Conservation (phyloP, 2,797 vertebrate species). For the Limnodromus scolopaceus region DNA sequence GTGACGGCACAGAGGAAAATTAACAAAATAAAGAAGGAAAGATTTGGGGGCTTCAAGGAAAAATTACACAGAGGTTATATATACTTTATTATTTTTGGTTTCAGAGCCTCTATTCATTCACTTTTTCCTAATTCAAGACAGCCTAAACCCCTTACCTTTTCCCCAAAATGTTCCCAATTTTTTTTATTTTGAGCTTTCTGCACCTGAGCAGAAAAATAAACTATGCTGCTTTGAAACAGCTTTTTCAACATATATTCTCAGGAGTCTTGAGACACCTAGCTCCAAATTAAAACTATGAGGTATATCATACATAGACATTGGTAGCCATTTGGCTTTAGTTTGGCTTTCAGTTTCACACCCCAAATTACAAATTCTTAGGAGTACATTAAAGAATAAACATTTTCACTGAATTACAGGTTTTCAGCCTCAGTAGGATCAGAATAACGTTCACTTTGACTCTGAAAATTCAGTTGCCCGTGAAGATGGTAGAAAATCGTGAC, state of each 20-base stretch:
- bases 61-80: background rate
- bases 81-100: background rate
- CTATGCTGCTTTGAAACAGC: background rate
- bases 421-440: background rate
- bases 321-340: background rate
- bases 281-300: background rate
- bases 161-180: background rate
- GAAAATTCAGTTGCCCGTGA: background rate
- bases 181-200: background rate
- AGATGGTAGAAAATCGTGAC: background rate
- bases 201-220: background rate
- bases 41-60: background rate
- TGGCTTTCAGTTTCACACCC: background rate
- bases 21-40: background rate
- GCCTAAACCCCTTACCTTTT: background rate
- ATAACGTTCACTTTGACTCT: background rate
- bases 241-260: background rate
- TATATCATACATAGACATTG: background rate
- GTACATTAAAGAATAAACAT: background rate
- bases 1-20: background rate
- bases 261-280: background rate
- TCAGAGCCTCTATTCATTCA: background rate
- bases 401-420: background rate
- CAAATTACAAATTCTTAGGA: background rate
- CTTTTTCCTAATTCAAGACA: background rate